Conservation (phyloP, 2,113 vertebrate genomes). For the Grammomys surdaster region DNA sequence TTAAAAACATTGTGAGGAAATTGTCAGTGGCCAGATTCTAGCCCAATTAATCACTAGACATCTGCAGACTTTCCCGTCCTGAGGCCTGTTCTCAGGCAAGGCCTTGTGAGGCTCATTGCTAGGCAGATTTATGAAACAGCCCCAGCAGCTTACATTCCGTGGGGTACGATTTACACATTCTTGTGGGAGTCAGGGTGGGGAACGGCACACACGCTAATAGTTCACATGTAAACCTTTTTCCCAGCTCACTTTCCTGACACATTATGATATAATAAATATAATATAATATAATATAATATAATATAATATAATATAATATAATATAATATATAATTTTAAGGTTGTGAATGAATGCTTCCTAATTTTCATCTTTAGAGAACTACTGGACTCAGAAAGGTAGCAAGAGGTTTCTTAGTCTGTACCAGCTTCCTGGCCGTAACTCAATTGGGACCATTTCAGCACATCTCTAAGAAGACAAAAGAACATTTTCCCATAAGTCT, state of each 20-base stretch:
- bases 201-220: constrained; percentile 67
- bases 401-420: constrained; percentile 5
- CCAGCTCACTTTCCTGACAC: constrained; percentile 32
- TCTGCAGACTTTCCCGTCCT: neutral
- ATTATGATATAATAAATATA: neutral
- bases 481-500: neutral
- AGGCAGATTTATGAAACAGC: constrained; percentile 77
- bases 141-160: constrained; percentile 73
- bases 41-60: neutral
- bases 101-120: constrained; percentile 58
- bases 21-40: constrained; percentile 10
- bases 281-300: no score
- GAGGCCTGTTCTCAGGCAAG: constrained; percentile 33
- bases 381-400: constrained; percentile 42
- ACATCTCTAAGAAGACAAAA: neutral
- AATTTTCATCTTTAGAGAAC: constrained; percentile 30
- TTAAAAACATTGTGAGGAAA: neutral
- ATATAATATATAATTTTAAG: constrained; percentile 5
- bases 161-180: constrained; percentile 81
- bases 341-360: constrained; percentile 58
- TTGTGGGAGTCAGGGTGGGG: constrained; percentile 75
- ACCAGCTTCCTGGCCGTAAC: neutral
- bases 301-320: no score
- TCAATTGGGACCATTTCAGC: neutral
- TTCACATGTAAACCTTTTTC: constrained; percentile 66